Evolutionary conservation across 1,140 invertebrate genomes (phyloP), one percentile per base, ranked within the genome.

Genomic region (Magallana gigas): DNA sequence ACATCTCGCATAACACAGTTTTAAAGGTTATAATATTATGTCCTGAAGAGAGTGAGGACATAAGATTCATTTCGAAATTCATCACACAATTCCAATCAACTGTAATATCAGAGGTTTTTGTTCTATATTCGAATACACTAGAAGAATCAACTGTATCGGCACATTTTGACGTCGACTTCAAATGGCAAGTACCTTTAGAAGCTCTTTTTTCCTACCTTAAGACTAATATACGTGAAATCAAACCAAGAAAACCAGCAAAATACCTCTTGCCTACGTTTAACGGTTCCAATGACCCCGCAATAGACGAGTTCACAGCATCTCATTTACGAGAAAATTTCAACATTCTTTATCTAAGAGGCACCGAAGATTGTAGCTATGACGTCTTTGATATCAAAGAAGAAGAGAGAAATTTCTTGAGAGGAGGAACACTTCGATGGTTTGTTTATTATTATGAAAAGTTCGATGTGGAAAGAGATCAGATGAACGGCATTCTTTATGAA

Each of bases 371-470:
- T 16, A 23, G n/a, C 11, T 68, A 83, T 29, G 2, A 36, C 60
- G 86, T 87, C 12, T 87, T 89, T 11, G 85, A 81, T 11, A 60
- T 91, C 0, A 84, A 88, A 12, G 60, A 85, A 81, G 89, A 91
- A 57, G 87, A 18, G 11, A 82, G 88, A 1, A 84, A 84, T 16
- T 91, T 91, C 76, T 87, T 88, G 18, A 62, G 87, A n/a, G 90
- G 90, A 57, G 89, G 89, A 9, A 90, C 89, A 36, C 48, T 91
- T 6, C 64, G 81, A 29, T 91, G 90, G 90, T 57, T 36, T 59
- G 62, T 87, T 0, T 86, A 83, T 57, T 91, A 90, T 80, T n/a
- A 68, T 57, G 84, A 81, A 1, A 85, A 85, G 36, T 87, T 89
- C 16, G 90, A 91, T 64, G 82, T 89, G 48, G 85, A 89, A 60